These are phyloP conservation scores for Pasiphila rectangulata DNA, from an alignment of 2,888 invertebrate species.

Conservation along the genomic window DNA sequence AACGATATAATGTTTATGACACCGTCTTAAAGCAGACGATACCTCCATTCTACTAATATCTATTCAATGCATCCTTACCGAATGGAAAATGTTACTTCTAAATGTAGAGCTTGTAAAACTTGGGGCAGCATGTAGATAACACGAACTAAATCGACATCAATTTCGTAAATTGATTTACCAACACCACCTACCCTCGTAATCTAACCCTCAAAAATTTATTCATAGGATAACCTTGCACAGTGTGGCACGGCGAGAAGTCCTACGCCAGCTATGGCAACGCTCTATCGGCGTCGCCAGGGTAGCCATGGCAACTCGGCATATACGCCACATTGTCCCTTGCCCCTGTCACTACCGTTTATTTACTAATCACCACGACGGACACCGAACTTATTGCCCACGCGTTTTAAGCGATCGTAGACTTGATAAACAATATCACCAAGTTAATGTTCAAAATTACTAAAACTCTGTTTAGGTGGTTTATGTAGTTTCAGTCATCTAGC, in stretches of 20 bases:
- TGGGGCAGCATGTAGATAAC: conserved; percentile 25
- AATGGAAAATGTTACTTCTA: too few relatives aligned
- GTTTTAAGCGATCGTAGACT: conserved; percentile 38
- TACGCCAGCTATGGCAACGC: conserved; percentile 46
- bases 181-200: conserved; percentile 1
- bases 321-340: conserved; percentile 40
- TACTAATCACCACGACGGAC: conserved; percentile 59
- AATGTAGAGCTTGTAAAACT: too few relatives aligned
- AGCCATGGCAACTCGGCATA: conserved; percentile 52
- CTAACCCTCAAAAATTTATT: conserved; percentile 38
- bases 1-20: too few relatives aligned
- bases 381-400: conserved; percentile 45
- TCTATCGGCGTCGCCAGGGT: conserved; percentile 51
- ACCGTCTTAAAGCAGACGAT: too few relatives aligned
- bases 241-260: conserved; percentile 42
- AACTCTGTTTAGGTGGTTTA: conserved; percentile 25
- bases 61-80: too few relatives aligned
- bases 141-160: conserved; percentile 37
- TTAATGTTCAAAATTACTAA: conserved; percentile 17
- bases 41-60: too few relatives aligned
- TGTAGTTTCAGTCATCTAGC: conserved; percentile 29
- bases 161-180: conserved; percentile 39
- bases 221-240: conserved; percentile 47
- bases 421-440: conserved; percentile 30
- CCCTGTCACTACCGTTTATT: conserved; percentile 56